phyloP scores from a whole-genome alignment of 2,797 vertebrate genomes.

The Melanotaenia trifasciata region DNA sequence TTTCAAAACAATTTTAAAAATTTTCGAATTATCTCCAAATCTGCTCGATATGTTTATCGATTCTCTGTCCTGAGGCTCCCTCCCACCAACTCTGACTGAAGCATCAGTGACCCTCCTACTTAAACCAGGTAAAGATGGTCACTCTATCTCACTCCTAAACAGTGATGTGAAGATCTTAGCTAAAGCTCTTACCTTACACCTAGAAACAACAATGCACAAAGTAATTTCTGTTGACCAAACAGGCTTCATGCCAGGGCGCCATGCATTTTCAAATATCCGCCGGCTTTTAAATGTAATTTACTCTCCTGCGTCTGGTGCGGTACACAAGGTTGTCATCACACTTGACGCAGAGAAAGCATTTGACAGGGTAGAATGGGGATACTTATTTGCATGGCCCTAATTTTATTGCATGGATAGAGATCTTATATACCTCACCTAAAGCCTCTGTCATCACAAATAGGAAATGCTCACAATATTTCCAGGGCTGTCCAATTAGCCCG shows the following conservation, averaged over 20 bases:
- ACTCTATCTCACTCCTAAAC: neutral
- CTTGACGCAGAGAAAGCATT: constrained; percentile 1
- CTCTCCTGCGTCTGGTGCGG: neutral
- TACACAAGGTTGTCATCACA: neutral
- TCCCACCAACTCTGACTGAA: neutral
- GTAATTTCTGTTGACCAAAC: neutral
- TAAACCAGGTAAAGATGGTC: constrained; percentile 9
- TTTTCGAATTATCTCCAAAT: neutral
- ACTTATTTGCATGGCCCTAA: neutral
- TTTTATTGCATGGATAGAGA: neutral
- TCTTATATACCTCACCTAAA: neutral
- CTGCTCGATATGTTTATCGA: neutral
- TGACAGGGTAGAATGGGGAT: neutral
- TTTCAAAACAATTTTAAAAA: neutral
- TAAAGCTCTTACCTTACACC: neutral
- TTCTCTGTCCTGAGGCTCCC: neutral
- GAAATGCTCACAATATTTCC: neutral
- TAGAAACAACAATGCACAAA: constrained; percentile 7
- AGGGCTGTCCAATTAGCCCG: too few species aligned
- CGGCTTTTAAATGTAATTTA: neutral
- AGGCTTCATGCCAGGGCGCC: neutral
- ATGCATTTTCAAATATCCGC: neutral
- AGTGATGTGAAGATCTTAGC: neutral
- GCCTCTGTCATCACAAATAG: neutral
- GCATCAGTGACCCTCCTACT: neutral